Conservation (phyloP, 2,797 vertebrate genomes). For the Neosilurus mollespiculum region DNA sequence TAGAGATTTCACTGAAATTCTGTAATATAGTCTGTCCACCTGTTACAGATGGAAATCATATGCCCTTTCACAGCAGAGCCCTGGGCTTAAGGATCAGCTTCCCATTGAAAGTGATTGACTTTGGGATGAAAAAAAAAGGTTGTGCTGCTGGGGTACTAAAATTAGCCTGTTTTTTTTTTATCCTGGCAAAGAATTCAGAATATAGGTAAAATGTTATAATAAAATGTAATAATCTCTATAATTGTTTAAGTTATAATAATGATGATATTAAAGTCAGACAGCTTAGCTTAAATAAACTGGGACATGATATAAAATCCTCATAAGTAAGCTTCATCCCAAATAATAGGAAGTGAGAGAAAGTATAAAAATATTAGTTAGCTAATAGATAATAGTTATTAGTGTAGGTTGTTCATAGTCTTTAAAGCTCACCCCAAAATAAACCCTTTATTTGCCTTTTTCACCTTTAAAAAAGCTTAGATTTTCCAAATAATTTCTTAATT, state of each 20-base stretch:
- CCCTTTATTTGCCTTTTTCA: no score
- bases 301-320: background rate
- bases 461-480: background rate
- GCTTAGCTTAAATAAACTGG: constrained; percentile 1
- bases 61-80: constrained; percentile 35
- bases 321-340: background rate
- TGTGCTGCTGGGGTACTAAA: constrained; percentile 36
- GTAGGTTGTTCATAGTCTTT: background rate
- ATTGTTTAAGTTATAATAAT: background rate
- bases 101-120: constrained; percentile 29
- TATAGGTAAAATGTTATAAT: background rate
- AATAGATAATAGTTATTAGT: background rate
- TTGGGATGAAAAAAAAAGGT: constrained; percentile 35
- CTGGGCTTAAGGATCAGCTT: constrained; percentile 31
- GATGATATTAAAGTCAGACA: background rate
- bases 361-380: background rate
- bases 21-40: constrained; percentile 15
- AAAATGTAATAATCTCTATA: background rate
- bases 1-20: background rate
- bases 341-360: background rate
- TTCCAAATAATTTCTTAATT: background rate
- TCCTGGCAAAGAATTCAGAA: constrained; percentile 17
- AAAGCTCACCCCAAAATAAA: background rate
- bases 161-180: constrained; percentile 42
- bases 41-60: constrained; percentile 32